Percentiles rank a stretch among this genome's conserved stretches.
phyloP scores from a whole-genome alignment of 2,888 invertebrate species.

The Pterostichus madidus region DNA sequence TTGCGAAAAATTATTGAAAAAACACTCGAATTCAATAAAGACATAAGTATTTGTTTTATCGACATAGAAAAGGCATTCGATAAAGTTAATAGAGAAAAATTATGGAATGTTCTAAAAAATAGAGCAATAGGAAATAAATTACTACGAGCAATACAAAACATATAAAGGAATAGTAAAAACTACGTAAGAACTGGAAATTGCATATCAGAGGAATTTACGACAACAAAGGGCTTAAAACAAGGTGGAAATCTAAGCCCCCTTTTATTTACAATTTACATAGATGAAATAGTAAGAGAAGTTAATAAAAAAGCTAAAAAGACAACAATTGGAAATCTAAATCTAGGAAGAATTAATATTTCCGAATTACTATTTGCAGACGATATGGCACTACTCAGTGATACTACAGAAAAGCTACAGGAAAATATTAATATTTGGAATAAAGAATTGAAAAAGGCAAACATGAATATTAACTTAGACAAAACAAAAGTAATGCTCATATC shows the following conservation, averaged over 20 bases:
- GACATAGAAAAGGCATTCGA: constrained; percentile 1
- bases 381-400: neutral
- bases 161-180: neutral
- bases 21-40: neutral
- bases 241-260: neutral
- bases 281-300: too few species aligned
- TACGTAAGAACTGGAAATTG: neutral
- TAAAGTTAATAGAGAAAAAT: neutral
- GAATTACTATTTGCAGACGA: neutral
- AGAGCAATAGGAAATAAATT: neutral
- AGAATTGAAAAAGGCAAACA: neutral
- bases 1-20: neutral
- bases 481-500: constrained; percentile 38
- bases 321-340: too few species aligned
- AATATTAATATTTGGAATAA: constrained; percentile 7
- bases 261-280: neutral
- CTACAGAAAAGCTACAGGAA: neutral
- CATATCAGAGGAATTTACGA: neutral
- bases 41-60: neutral
- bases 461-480: constrained; percentile 17
- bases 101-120: neutral
- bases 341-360: too few species aligned
- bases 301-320: too few species aligned
- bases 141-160: neutral
- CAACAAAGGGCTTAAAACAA: neutral